Conservation (phyloP, 2,888 invertebrate genomes). For the Hyposoter didymator region DNA sequence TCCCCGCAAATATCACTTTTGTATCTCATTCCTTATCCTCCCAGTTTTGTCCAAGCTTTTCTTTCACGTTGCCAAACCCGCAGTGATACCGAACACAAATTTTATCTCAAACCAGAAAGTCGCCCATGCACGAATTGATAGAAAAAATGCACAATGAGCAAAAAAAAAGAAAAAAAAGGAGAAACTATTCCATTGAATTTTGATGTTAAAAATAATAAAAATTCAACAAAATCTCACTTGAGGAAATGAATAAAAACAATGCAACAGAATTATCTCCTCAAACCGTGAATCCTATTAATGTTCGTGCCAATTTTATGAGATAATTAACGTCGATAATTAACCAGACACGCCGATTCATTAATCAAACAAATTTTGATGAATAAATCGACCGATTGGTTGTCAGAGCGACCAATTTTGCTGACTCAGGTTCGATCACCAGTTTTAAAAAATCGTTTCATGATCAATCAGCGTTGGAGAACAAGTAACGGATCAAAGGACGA, state of each 20-base stretch:
- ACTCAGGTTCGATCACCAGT: neutral
- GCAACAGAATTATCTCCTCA: neutral
- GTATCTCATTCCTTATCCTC: neutral
- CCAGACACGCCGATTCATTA: neutral
- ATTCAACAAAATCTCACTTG: neutral
- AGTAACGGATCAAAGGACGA: neutral
- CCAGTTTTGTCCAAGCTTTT: neutral
- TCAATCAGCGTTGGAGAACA: neutral
- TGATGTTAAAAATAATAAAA: neutral
- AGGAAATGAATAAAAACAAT: neutral
- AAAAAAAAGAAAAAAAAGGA: neutral
- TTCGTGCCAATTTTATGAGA: neutral
- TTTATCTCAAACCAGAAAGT: neutral
- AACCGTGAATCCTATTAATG: neutral
- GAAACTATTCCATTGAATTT: neutral
- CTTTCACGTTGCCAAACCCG: neutral
- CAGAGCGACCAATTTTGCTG: neutral
- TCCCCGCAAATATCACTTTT: constrained; percentile 20
- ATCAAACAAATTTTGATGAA: neutral
- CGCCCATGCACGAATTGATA: neutral
- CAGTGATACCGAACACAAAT: neutral
- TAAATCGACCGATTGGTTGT: neutral
- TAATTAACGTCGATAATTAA: neutral
- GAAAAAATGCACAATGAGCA: neutral
- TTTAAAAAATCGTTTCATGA: neutral